Base-by-base conservation (phyloP, 2,113 vertebrate genomes). In the Lophura nycthemera region DNA sequence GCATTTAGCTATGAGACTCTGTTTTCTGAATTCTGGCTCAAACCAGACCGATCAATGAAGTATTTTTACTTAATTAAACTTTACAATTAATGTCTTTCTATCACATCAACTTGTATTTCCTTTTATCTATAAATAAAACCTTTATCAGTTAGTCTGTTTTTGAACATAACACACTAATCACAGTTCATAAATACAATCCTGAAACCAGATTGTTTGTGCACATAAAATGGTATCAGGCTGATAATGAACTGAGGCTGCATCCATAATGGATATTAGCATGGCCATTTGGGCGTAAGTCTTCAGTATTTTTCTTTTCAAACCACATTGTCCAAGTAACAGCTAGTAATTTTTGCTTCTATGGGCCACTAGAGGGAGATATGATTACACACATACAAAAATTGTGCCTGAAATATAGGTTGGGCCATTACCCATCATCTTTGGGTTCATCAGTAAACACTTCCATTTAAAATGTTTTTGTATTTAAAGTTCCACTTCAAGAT, bases 361-460 rank as follows among this genome's bases (percentile, higher is more conserved):
- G 80, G 65, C 78, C 96, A 95, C 88, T 57, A 95, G 96, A 93
- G 94, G 95, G 96, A 81, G 92, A 47, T 34, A 42, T 0, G 30
- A 66, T 78, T 13, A 83, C 91, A 90, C 54, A 78, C 47, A 59
- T 64, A 72, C 40, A 54, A 63, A 77, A 5, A 21, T 54, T 30
- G 56, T 12, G 40, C 59, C 43, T 42, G 50, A 61, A 57, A 72
- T 43, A 0, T 3, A 29, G 57, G 38, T 24, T 66, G 29, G 15
- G 48, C 69, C 48, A 14, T 67, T 50, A 63, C 19, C 56, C 34
- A 21, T 87, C 24, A 47, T 40, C 30, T 74, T 25, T 12, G 29
- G 8, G 6, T 69, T 81, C 60, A n/a, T 54, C 48, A 48, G n/a
- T 38, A 43, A 15, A 59, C 54, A 38, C 25, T 69, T 70, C 30